Base-by-base conservation (phyloP, 2,797 vertebrate species). In the Mionectes olivaceus region DNA sequence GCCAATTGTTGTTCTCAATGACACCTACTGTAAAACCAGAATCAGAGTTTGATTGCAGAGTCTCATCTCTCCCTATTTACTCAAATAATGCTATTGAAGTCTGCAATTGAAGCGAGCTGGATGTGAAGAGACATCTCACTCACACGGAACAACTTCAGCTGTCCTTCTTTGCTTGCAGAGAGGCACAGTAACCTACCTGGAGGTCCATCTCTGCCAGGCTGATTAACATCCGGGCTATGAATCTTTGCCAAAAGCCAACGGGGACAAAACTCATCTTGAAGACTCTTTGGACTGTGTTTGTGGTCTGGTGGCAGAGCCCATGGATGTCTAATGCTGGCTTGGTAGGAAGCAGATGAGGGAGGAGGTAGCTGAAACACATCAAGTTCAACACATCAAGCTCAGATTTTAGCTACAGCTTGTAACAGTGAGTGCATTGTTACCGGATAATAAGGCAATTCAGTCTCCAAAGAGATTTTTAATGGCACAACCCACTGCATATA, bases 211-310 rank as follows among this genome's bases (percentile, higher is more conserved):
- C 98, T 5, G 98, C 98, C 63, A 99, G 98, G 96, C 99, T 99
- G 95, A 99, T 99, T 78, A 99, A 98, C 99, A 99, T 99, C 81
- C 99, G 97, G 33, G 99, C 99, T 21, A 99, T 99, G 89, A 99
- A 99, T 70, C 99, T 98, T 61, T 99, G 99, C 99, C 99, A 99
- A 95, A 99, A 99, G 70, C 99, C 99, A 4, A 99, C 98, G 0
- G 99, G 99, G 37, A 99, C 99, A 35, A 99, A 99, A 95, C 99
- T 99, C 99, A 99, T 99, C 98, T 99, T 99, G 92, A 99, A 99
- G 32, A 99, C 98, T 41, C 99, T 98, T 91, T 99, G 98, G 69
- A 99, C 98, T 17, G 98, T 98, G 98, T 99, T 99, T 92, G 97
- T 93, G 23, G 97, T 98, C 89, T 98, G 98, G 86, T 98, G 98